Percentiles rank a stretch among this genome's conserved stretches.
phyloP scores from a whole-genome alignment of 2,797 vertebrate genomes.

The Coendou prehensilis region DNA sequence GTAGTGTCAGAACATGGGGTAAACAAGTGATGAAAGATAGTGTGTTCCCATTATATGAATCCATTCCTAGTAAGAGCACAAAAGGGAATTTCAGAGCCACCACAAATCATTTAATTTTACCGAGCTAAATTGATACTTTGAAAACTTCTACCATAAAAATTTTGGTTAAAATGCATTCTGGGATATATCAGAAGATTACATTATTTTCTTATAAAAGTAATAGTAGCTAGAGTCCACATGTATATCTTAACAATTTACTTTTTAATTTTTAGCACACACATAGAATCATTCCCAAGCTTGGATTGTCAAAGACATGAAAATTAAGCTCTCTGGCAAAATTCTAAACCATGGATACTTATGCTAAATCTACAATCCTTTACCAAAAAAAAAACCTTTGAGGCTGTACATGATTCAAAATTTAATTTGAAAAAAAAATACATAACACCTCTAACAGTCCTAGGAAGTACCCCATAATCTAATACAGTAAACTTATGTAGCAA shows the following conservation, averaged over 20 bases:
- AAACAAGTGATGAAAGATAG: background rate
- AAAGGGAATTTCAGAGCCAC: background rate
- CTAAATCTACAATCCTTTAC: background rate
- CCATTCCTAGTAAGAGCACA: background rate
- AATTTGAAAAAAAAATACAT: background rate
- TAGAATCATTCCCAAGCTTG: background rate
- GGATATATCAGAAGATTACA: background rate
- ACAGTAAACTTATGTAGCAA: background rate
- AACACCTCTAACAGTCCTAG: background rate
- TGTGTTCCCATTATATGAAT: background rate
- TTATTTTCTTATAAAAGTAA: constrained; percentile 31
- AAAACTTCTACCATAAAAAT: background rate
- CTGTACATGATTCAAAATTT: constrained; percentile 27
- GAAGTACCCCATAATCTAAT: background rate
- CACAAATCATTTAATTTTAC: constrained; percentile 9
- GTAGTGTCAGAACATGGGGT: background rate
- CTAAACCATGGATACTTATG: background rate
- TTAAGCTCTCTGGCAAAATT: background rate
- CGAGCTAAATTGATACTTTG: background rate
- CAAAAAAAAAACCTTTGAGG: background rate
- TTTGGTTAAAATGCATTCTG: background rate
- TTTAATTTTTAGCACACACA: background rate
- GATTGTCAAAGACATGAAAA: background rate
- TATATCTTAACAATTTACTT: background rate
- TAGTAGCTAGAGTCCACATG: background rate